phyloP scores from a whole-genome alignment of 2,113 vertebrate species.

The Sorex fumeus region DNA sequence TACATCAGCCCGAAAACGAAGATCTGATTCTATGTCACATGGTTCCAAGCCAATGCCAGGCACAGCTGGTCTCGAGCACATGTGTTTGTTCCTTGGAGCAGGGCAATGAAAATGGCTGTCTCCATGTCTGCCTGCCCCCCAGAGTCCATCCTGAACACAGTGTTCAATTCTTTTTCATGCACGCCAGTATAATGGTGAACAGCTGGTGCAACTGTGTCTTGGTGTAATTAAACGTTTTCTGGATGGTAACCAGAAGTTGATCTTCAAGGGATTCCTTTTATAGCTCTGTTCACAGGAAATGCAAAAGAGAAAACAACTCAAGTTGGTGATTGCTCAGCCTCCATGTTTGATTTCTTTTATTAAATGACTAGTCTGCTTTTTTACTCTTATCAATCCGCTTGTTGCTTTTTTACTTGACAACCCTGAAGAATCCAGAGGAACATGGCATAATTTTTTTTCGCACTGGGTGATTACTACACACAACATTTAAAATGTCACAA shows the following conservation, averaged over 20 bases:
- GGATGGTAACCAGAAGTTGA: constrained; percentile 97
- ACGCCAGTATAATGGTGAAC: constrained; percentile 95
- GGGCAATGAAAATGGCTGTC: constrained; percentile 98
- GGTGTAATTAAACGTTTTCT: constrained; percentile 98
- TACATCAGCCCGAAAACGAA: constrained; percentile 96
- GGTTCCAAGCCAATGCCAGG: constrained; percentile 98
- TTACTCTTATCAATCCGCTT: no score
- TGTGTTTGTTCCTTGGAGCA: constrained; percentile 99
- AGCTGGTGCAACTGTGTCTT: constrained; percentile 96
- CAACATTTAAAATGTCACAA: no score
- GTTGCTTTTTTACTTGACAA: no score
- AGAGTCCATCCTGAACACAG: constrained; percentile 97
- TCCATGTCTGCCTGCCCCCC: constrained; percentile 98
- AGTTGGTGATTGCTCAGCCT: not conserved
- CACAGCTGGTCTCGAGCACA: constrained; percentile 97
- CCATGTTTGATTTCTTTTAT: not conserved
- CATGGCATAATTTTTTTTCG: no score
- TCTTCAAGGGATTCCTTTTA: constrained; percentile 95
- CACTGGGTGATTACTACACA: no score
- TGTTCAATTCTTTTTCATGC: constrained; percentile 99
- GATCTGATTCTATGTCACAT: constrained; percentile 98
- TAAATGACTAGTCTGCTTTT: no score
- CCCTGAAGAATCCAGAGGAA: no score
- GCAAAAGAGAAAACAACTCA: constrained; percentile 37
- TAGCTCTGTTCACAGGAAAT: constrained; percentile 88